Conservation (phyloP, 2,113 vertebrate genomes). For the Solea solea region DNA sequence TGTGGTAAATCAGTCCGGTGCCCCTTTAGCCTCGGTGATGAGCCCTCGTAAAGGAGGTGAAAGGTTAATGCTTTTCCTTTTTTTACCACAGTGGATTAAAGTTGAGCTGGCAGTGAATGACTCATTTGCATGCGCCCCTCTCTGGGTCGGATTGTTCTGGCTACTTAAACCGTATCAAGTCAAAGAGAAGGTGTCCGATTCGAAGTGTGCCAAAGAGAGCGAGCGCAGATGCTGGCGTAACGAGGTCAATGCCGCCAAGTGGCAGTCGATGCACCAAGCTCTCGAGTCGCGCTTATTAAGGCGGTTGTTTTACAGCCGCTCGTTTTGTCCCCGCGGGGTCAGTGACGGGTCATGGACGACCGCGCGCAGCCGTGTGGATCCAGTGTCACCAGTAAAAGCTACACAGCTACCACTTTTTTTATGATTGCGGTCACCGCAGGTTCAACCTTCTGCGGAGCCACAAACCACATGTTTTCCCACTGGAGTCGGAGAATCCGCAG, state of each 20-base stretch:
- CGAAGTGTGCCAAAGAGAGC: background rate
- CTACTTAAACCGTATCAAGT: background rate
- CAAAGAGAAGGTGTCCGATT: background rate
- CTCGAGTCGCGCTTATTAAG: slow-evolving; percentile 45
- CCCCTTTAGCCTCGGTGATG: background rate
- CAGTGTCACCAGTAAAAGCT: slow-evolving; percentile 48
- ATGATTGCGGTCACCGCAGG: slow-evolving; percentile 12
- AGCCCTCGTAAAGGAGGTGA: background rate
- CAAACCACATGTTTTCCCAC: slow-evolving; percentile 27
- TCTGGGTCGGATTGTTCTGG: background rate
- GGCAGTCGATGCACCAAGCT: slow-evolving; percentile 38
- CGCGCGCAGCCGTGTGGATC: slow-evolving; percentile 28
- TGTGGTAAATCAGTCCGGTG: background rate
- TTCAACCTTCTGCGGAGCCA: slow-evolving; percentile 47
- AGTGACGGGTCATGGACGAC: slow-evolving; percentile 41
- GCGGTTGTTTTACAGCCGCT: slow-evolving; percentile 42
- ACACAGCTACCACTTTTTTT: slow-evolving; percentile 38
- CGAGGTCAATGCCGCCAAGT: background rate
- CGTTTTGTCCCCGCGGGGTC: slow-evolving; percentile 47
- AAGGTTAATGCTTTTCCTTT: background rate
- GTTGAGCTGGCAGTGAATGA: background rate
- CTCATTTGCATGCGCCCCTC: background rate
- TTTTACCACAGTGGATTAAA: background rate
- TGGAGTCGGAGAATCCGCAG: background rate
- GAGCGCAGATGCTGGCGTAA: background rate